Evolutionary conservation across 2,797 vertebrate species (phyloP), one percentile per base, ranked within the genome.

Genomic region (Myoxocephalus aenaeus): DNA sequence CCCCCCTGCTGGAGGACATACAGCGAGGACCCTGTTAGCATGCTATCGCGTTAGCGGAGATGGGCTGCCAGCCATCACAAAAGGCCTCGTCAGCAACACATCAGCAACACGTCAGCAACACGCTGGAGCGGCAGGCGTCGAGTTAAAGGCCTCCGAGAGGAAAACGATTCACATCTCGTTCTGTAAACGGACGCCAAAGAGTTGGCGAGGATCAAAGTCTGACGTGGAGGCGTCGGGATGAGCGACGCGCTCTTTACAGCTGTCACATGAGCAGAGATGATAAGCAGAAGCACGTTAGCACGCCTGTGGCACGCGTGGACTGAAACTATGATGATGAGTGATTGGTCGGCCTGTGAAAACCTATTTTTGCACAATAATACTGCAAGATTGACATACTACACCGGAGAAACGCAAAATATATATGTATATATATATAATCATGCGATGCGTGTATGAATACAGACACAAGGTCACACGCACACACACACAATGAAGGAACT

Each of bases 71-170:
- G 78, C 44, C 46, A 34, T 80, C 65, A 80, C 73, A 87, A 88
- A 88, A 70, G 65, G 50, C 40, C 58, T 71, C 80, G 83, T 84
- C 89, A 87, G 74, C 81, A 86, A 57, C 70, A 46, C 77, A 22
- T 79, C 77, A 70, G 34, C 32, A 29, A 29, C 29, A 50, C 77
- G 27, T 81, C 77, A 70, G 4, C 29, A 32, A 32, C 32, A 32
- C 32, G 32, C 32, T 32, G 32, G 32, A 32, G 32, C 2, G 5
- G 32, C 32, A 32, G 32, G 3, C 32, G 4, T 4, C 32, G 34
- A 67, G 80, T 65, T 57, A 65, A 70, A 77, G 27, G 27, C 51
- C 5, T 34, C 15, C 3, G 67, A 13, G 48, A 72, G 51, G 57
- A 69, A 32, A 50, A 54, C 38, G 17, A 71, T 66, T 75, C 61